Base-by-base conservation (phyloP, 1,140 invertebrate species). In the Lethrus apterus region DNA sequence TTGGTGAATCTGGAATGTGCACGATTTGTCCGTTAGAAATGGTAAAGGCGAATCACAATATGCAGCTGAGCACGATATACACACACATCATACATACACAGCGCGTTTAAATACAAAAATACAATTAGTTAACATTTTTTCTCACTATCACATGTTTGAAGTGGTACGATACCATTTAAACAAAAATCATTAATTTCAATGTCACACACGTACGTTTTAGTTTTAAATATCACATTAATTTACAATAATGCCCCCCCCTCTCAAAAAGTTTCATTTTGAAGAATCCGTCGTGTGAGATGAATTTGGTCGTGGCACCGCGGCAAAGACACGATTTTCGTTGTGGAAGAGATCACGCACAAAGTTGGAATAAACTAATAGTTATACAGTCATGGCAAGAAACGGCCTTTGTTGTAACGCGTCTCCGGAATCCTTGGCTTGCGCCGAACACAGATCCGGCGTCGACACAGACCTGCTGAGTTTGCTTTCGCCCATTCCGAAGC, bases 381-480 rank as follows among this genome's bases (percentile, higher is more conserved):
- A 70, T 32, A 70, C 68, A 8, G 71, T 72, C 71, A 74, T 74
- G 36, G 72, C 70, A 42, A 74, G 58, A 59, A 70, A 73, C 31
- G 66, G 67, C 56, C 69, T 62, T 48, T 70, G 69, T 43, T 69
- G 68, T 53, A 70, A 46, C 34, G 60, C 52, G 44, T 69, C 69
- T 8, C 53, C 52, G 7, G 50, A 36, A 44, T 73, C 70, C 51
- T 73, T 73, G 4, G 70, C 72, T 56, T 73, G 70, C 18, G 70
- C 64, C 15, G 70, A 70, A 58, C 72, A 74, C 42, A 73, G 53
- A 58, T 74, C 72, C 5, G 72, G 69, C 10, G 70, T 71, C 5
- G 70, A 71, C 17, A 71, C 59, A 2, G 72, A 71, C 44, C 70
- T 58, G 35, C 64, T 71, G 24, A 71, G 55, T 48, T 70, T 69